phyloP scores from a whole-genome alignment of 2,797 vertebrate species.

The Acanthornis magna region DNA sequence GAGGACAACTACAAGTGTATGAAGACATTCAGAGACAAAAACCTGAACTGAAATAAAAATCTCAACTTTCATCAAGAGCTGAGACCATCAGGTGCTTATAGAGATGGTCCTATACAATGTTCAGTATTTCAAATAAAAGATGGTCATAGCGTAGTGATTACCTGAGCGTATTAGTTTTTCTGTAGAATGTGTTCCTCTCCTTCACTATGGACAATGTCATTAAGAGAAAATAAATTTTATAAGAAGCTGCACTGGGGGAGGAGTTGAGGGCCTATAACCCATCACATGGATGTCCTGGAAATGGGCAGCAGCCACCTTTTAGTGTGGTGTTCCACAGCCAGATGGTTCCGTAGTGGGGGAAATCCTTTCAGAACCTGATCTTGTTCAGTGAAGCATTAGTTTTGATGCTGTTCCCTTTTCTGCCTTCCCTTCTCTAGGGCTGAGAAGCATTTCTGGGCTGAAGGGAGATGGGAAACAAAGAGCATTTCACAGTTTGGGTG shows the following conservation, averaged over 20 bases:
- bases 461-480: not conserved
- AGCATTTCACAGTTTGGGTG: not conserved
- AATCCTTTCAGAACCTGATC: not conserved
- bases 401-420: not conserved
- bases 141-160: not conserved
- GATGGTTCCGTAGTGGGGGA: not conserved
- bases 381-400: not conserved
- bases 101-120: not conserved
- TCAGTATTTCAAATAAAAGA: not conserved
- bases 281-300: not conserved
- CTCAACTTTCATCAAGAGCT: not conserved
- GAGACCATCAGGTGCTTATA: not conserved
- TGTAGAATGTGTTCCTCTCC: not conserved
- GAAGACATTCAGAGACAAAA: not conserved
- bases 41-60: not conserved
- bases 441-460: not conserved
- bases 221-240: not conserved
- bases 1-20: not conserved
- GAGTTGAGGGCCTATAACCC: no score
- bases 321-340: not conserved
- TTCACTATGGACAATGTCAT: not conserved
- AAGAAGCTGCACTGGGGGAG: not conserved
- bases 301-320: not conserved
- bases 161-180: not conserved
- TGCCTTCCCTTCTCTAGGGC: not conserved